Evolutionary conservation across 1,140 invertebrate genomes (phyloP), one percentile per base, ranked within the genome.

Genomic region (Pomphorhynchus laevis): DNA sequence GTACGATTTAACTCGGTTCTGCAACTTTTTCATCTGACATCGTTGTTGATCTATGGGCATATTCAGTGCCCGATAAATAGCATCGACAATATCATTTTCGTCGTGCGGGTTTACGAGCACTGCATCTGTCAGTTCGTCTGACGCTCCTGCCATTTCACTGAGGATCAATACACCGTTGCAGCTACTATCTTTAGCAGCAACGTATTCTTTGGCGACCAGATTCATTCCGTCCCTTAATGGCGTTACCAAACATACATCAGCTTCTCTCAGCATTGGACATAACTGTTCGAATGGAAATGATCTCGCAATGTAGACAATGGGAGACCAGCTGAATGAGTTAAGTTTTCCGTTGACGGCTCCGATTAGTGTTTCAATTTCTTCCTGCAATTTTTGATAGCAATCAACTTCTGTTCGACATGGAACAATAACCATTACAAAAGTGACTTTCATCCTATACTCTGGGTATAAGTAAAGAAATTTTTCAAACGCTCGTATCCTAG

Each of bases 161-260:
- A 82, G 66, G 32, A 82, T 72, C 5, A 82, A 53, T 0, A 82
- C 74, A 6, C 75, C 75, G n/a, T n/a, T n/a, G 50, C 74, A 79
- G n/a, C n/a, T n/a, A n/a, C n/a, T n/a, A n/a, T n/a, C n/a, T n/a
- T n/a, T n/a, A n/a, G n/a, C n/a, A 5, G 74, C 74, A 2, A 79
- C 74, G 49, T 75, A 80, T 53, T 82, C 75, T 54, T 82, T 80
- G 5, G 74, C 74, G 0, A 80, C 74, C 33, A 82, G 60, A 58
- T 82, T 82, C 75, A 82, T 82, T 21, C 75, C 75, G 52, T 80
- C 75, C 32, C 74, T 57, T 0, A 79, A 53, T 0, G 74, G 74
- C 0, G 74, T 77, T 0, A 80, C 74, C 14, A 79, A 53, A 17
- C 70, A 72, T 0, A 82, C 73, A 0, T 71, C 68, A 0, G 73